Evolutionary conservation across 2,797 vertebrate species (phyloP).

Genomic region (Lagorchestes hirsutus): DNA sequence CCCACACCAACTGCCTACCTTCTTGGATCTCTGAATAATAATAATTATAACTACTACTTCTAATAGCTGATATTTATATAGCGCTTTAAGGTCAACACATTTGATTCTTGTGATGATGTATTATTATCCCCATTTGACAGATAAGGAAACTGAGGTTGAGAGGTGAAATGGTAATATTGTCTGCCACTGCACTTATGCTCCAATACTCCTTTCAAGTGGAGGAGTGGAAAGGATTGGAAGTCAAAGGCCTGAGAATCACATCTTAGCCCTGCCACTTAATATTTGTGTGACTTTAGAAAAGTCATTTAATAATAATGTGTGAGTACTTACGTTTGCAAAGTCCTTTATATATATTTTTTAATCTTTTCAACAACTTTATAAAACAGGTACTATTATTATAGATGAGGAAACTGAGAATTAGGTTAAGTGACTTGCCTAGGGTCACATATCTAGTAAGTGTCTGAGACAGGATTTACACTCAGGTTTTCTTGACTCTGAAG

Average conservation of each 20-base stretch:
- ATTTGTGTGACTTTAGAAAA: not conserved
- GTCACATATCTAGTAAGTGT: not conserved
- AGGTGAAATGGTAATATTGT: not conserved
- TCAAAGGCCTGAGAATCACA: not conserved
- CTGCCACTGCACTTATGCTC: not conserved
- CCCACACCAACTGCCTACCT: not conserved
- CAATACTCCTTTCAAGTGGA: not conserved
- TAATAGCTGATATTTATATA: not conserved
- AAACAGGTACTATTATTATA: not conserved
- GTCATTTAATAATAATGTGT: not conserved
- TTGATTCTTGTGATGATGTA: not conserved
- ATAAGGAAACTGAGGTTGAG: not conserved
- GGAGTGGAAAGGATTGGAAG: not conserved
- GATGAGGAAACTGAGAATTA: not conserved
- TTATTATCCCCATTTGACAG: not conserved
- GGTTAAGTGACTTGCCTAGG: not conserved
- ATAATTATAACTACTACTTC: not conserved
- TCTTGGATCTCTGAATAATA: not conserved
- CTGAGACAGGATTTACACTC: not conserved
- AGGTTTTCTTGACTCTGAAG: not conserved
- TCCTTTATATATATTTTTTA: not conserved
- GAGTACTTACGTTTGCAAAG: not conserved
- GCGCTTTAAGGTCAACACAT: not conserved
- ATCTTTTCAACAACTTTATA: not conserved
- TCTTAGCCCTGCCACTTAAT: not conserved